Evolutionary conservation across 2,797 vertebrate genomes (phyloP).

Genomic region (Carcharodon carcharias): DNA sequence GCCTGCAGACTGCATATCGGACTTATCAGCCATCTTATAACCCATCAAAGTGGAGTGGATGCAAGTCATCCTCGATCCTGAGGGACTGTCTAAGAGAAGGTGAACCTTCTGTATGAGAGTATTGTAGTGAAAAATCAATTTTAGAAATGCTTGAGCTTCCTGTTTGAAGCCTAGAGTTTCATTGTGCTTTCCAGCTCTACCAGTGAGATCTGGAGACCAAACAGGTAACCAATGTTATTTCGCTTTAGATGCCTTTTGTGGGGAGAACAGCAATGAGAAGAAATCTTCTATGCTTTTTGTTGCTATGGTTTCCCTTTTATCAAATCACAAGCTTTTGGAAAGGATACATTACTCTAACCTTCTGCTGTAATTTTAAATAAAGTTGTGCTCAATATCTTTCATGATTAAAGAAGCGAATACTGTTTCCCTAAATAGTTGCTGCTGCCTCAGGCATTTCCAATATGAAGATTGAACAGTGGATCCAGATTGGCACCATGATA

Average conservation of each 20-base stretch:
- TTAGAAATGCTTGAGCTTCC: background rate
- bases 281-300: background rate
- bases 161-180: background rate
- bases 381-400: background rate
- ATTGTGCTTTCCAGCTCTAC: background rate
- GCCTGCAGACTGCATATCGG: no score
- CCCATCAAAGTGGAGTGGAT: no score
- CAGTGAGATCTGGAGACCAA: background rate
- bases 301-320: background rate
- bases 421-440: background rate
- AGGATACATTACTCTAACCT: background rate
- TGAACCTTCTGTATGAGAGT: background rate
- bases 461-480: background rate
- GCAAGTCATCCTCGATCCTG: no score
- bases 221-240: background rate
- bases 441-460: background rate
- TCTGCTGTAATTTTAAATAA: background rate
- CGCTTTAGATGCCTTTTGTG: background rate
- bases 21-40: no score
- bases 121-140: background rate
- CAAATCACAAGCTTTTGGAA: background rate
- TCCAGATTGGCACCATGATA: background rate
- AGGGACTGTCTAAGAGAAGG: background rate
- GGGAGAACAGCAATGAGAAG: background rate
- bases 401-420: background rate